These are phyloP conservation scores for Numenius arquata DNA, from an alignment of 2,113 vertebrate species.

Conservation along the genomic window DNA sequence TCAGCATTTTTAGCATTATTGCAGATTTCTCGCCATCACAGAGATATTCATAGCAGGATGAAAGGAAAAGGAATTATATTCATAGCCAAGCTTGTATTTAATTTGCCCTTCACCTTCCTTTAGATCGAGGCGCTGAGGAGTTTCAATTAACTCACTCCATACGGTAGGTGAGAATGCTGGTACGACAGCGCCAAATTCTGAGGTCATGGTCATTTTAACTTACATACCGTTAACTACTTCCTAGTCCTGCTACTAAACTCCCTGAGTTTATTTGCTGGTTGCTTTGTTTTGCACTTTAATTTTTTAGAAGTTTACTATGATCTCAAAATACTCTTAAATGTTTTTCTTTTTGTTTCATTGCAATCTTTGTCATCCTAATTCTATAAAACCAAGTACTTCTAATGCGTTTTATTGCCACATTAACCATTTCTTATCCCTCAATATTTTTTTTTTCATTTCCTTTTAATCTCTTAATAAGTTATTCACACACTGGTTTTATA, in stretches of 20 bases:
- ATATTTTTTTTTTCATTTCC: neutral
- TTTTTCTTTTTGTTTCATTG: neutral
- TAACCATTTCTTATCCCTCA: neutral
- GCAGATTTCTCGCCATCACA: neutral
- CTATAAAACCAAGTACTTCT: neutral
- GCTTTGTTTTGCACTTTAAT: neutral
- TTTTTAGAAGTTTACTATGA: neutral
- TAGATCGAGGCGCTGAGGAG: neutral
- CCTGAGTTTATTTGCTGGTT: neutral
- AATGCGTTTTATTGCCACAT: neutral
- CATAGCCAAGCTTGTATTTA: neutral
- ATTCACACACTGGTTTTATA: neutral
- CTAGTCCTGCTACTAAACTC: neutral
- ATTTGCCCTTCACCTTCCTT: neutral
- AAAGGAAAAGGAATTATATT: neutral
- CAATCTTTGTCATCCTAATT: neutral
- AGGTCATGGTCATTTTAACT: neutral
- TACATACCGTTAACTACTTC: neutral
- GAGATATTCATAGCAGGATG: neutral
- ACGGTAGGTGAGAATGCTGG: rapidly evolving
- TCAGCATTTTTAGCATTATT: neutral
- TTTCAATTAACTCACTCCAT: neutral
- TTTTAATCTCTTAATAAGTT: neutral
- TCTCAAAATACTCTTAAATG: neutral
- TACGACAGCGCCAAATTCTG: neutral